Conservation (phyloP, 1,140 invertebrate species). For the Pectinophora gossypiella region DNA sequence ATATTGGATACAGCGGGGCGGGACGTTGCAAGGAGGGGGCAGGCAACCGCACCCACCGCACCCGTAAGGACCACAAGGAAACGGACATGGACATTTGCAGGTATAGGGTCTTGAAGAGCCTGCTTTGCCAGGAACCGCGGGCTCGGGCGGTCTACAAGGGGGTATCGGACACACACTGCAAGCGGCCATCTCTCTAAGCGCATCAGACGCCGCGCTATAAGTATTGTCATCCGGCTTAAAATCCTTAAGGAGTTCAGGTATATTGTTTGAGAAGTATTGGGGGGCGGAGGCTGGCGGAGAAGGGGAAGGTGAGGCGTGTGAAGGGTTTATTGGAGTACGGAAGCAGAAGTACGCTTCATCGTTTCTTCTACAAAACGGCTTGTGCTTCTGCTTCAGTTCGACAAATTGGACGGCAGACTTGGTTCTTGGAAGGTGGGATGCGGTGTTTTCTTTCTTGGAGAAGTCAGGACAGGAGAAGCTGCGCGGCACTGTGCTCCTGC, state of each 20-base stretch:
- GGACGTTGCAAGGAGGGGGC: conserved; percentile 31
- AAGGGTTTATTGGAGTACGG: too few relatives aligned
- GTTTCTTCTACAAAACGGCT: too few relatives aligned
- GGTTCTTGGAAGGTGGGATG: not conserved
- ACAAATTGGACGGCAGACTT: not conserved
- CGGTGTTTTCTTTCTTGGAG: not conserved
- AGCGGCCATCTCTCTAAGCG: not conserved
- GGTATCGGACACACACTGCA: not conserved
- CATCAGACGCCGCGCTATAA: not conserved
- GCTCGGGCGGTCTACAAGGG: not conserved
- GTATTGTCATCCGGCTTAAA: not conserved
- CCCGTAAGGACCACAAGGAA: conserved; percentile 2
- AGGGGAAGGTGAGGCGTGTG: too few relatives aligned
- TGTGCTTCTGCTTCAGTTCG: not conserved
- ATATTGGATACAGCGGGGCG: conserved; percentile 30
- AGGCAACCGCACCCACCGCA: conserved; percentile 11
- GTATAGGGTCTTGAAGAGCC: too few relatives aligned
- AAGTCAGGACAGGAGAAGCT: not conserved
- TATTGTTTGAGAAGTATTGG: too few relatives aligned
- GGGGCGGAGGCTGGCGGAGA: too few relatives aligned
- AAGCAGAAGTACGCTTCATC: too few relatives aligned
- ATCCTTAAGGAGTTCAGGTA: too few relatives aligned
- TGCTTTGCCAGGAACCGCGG: not conserved
- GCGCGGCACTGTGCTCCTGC: too few relatives aligned
- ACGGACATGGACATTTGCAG: conserved; percentile 3